Evolutionary conservation across 2,888 invertebrate genomes (phyloP), one percentile per base, ranked within the genome.

Genomic region (Chrysomela aeneicollis): DNA sequence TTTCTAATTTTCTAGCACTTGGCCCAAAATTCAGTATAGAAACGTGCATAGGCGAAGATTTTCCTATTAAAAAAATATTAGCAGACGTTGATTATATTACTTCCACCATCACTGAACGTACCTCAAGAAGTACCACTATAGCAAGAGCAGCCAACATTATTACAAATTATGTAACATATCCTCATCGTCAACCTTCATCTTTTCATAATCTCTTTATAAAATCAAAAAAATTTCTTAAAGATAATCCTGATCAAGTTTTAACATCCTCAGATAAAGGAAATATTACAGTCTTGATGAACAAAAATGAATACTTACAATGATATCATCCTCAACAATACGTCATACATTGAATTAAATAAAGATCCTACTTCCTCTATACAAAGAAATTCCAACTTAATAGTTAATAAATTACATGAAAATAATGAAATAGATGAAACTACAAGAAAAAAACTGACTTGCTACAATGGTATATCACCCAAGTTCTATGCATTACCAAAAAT

Each of bases 401-500:
- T 51, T 15, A 26, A 51, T 19, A 10, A 21, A 4, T 21, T 51
- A 19, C 5, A 51, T 21, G 12, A 51, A 1, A 51, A 6, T n/a
- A 21, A 10, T 21, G 12, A 51, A 10, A 21, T 51, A n/a, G 51
- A 51, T 51, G 21, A 21, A 21, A 21, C 26, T 9, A 21, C 9
- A 3, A 51, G 15, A 21, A 51, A 51, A 9, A 51, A 51, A 51
- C 51, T 21, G 1, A 51, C 51, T 2, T 51, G 51, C 51, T 51
- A 51, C 9, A 51, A 21, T 51, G 22, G 21, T 51, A 21, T 21
- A 12, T 19, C 51, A 6, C 21, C 19, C 3, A n/a, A n/a, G 22
- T 62, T 55, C 3, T 55, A 47, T 37, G 10, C 61, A 1, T 37
- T 55, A 55, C 54, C 50, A 10, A 55, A 62, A 37, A 50, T 62